Base-by-base conservation (phyloP, 2,797 vertebrate genomes). In the Phalloptychus januarius region DNA sequence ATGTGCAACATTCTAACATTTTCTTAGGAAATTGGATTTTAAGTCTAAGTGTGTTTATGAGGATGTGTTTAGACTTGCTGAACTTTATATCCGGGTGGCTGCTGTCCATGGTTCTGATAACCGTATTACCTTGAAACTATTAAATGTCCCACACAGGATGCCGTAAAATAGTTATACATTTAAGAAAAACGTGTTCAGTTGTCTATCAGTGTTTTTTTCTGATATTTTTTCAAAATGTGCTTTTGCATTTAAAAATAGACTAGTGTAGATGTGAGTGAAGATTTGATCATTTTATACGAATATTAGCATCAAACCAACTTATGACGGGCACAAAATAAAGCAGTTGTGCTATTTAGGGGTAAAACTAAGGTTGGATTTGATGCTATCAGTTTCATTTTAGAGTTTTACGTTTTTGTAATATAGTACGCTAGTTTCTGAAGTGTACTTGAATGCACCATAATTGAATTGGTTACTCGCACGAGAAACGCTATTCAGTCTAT, bases 51-150 rank as follows among this genome's bases (percentile, higher is more conserved):
- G 31, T 5, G 1, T 18, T 36, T 20, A 33, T 7, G 31, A 7
- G 6, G 13, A 33, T 6, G 2, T 15, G 2, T 31, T 0, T 0
- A 58, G 28, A 61, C 15, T 36, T 63, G 58, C 58, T 12, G 7
- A 67, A 67, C 63, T 36, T 38, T 18, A 18, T 11, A 12, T 67
- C 63, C 18, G 8, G 63, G 10, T 10, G 8, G 36, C 63, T 67
- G 63, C 63, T 67, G 63, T 67, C 63, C 63, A 67, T 67, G 63
- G 63, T 67, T 1, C 63, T 67, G 36, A 67, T 40, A 7, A 20
- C 15, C 31, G 36, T 36, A 58, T 58, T 31, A 6, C 7, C 36
- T 63, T 31, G 16, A 16, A 63, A 33, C 16, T 2, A 8, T 20
- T 36, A 63, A 61, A 61, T 31, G 7, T 63, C 12, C 12, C 16